Percentiles rank a stretch among this genome's conserved stretches.
Conservation (phyloP, 2,113 vertebrate genomes). For the Hippoglossus stenolepis region DNA sequence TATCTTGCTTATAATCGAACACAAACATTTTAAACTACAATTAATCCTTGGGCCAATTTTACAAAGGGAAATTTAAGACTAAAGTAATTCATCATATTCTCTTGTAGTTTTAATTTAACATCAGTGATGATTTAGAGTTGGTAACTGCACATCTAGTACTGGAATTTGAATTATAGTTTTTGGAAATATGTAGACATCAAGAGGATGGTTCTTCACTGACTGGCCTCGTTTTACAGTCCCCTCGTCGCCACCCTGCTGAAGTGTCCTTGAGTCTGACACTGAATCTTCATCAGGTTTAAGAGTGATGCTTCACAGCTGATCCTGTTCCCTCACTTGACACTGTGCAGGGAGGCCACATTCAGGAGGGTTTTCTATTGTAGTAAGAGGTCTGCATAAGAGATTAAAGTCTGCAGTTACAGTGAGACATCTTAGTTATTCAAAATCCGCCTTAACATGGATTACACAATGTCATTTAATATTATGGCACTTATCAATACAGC, state of each 20-base stretch:
- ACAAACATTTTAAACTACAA: too few relatives aligned
- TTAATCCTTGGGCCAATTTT: too few relatives aligned
- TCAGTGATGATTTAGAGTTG: background rate
- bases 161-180: background rate
- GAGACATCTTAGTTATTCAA: background rate
- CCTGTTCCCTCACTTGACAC: conserved; percentile 1
- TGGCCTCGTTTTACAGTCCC: background rate
- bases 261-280: conserved; percentile 27
- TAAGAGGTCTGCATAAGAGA: background rate
- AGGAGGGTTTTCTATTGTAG: background rate
- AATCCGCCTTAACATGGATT: background rate
- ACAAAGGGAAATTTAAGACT: too few relatives aligned
- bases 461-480: background rate
- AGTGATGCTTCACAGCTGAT: conserved; percentile 28
- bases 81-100: background rate
- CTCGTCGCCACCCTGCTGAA: background rate
- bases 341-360: background rate
- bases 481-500: too few relatives aligned
- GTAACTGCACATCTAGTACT: background rate
- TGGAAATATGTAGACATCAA: background rate
- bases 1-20: too few relatives aligned
- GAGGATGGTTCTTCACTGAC: background rate
- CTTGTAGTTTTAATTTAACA: background rate
- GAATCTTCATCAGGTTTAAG: conserved; percentile 14
- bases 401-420: background rate